Percentiles rank a stretch among this genome's conserved stretches.
phyloP scores from a whole-genome alignment of 2,888 invertebrate species.

The Chrysotoxum bicinctum region DNA sequence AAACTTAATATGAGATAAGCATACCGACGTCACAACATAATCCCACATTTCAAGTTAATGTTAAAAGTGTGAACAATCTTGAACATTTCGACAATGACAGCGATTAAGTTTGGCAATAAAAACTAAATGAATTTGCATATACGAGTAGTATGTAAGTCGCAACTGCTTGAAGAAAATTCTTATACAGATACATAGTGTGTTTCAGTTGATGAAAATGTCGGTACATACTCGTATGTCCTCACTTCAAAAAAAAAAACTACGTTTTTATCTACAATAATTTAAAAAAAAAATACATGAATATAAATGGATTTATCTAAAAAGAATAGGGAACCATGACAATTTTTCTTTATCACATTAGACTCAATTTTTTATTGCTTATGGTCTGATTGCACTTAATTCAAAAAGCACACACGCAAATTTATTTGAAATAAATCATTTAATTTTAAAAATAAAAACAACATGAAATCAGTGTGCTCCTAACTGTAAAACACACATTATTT shows the following conservation, averaged over 20 bases:
- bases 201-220: too few relatives aligned
- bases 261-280: not conserved
- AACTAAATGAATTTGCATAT: not conserved
- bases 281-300: not conserved
- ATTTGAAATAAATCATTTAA: constrained; percentile 58
- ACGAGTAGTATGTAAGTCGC: too few relatives aligned
- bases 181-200: not conserved
- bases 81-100: not conserved
- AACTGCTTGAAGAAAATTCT: not conserved
- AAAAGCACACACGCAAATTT: constrained; percentile 55
- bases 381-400: constrained; percentile 39
- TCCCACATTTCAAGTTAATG: not conserved
- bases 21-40: not conserved
- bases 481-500: not conserved
- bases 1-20: not conserved
- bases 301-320: not conserved
- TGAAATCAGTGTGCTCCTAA: not conserved
- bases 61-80: not conserved
- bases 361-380: not conserved
- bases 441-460: constrained; percentile 12
- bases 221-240: too few relatives aligned
- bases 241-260: not conserved
- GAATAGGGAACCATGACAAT: constrained; percentile 9
- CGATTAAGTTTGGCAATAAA: too few relatives aligned
- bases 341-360: constrained; percentile 1